These are phyloP conservation scores for Pomatorhinus ruficollis DNA, from an alignment of 2,113 vertebrate genomes.

Conservation along the genomic window DNA sequence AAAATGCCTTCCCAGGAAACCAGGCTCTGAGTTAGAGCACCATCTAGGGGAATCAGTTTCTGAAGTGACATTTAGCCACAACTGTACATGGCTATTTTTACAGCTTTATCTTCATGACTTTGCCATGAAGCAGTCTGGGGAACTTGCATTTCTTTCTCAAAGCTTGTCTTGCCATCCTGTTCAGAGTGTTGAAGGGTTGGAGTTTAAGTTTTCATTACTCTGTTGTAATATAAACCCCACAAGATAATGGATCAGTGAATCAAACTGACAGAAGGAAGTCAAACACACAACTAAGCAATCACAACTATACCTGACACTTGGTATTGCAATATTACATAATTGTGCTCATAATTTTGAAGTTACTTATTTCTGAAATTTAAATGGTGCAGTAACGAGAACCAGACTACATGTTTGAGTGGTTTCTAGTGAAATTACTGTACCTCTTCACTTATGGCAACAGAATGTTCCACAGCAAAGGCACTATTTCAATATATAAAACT, in stretches of 20 bases:
- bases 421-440: background rate
- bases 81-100: background rate
- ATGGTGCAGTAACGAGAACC: background rate
- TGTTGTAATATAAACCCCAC: background rate
- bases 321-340: background rate
- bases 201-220: background rate
- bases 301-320: background rate
- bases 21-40: conserved; percentile 2
- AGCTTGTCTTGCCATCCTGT: background rate
- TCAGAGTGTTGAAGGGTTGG: background rate
- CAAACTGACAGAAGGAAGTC: background rate
- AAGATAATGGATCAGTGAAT: background rate
- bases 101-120: background rate
- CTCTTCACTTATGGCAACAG: background rate
- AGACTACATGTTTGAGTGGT: accelerated
- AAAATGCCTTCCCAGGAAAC: background rate
- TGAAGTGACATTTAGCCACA: background rate
- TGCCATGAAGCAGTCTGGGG: background rate
- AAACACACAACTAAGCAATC: background rate
- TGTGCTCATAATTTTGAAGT: background rate
- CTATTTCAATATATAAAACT: background rate
- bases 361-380: background rate
- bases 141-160: background rate
- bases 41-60: conserved; percentile 14
- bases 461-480: background rate